A percentile compares a stretch with the other conserved stretches of the same genome.
Evolutionary conservation across 2,888 invertebrate genomes (phyloP).

Genomic region (Coleophora flavipennella): DNA sequence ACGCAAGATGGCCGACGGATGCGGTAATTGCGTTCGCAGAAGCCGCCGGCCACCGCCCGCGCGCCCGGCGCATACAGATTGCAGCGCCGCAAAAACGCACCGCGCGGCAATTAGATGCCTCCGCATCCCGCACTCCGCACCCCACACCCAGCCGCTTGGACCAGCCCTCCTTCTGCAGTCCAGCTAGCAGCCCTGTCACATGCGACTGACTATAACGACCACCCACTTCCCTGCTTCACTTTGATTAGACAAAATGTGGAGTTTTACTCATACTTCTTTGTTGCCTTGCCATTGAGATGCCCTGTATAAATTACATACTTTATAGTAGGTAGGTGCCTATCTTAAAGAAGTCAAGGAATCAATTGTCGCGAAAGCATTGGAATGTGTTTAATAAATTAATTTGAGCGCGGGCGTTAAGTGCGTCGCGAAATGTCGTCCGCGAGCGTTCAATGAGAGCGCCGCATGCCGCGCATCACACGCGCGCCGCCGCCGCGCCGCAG

Average conservation of each 20-base stretch:
- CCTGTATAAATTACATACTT: no score
- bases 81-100: conserved; percentile 42
- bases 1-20: conserved; percentile 61
- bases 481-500: background rate
- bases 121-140: conserved; percentile 7
- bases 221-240: no score
- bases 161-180: background rate
- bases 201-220: no score
- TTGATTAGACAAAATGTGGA: no score
- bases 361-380: background rate
- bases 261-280: no score
- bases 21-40: conserved; percentile 66
- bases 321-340: background rate
- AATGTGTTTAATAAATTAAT: conserved; percentile 4
- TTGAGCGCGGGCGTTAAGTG: conserved; percentile 1
- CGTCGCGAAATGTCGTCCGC: background rate
- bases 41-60: conserved; percentile 29
- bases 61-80: conserved; percentile 49
- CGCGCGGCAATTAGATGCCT: conserved; percentile 38
- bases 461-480: background rate
- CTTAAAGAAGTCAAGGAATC: background rate
- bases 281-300: no score
- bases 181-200: background rate
- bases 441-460: background rate
- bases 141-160: background rate